Conservation (phyloP, 2,797 vertebrate species). For the Anguilla pacifica region DNA sequence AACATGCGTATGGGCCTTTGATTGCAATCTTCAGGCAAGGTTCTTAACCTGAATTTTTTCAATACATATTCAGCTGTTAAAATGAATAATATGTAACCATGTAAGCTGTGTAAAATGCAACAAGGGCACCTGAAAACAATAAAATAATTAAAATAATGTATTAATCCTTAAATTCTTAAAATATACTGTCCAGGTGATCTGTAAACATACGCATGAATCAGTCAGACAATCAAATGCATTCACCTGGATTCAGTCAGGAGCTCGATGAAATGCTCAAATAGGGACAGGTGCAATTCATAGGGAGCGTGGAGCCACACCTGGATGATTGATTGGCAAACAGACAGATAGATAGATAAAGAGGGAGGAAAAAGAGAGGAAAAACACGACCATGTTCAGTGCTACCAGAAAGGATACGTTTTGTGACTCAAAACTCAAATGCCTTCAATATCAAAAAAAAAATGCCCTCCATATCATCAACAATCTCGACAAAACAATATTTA, state of each 20-base stretch:
- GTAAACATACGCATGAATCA: neutral
- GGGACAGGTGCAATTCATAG: constrained; percentile 95
- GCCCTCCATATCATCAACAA: neutral
- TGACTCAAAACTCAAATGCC: neutral
- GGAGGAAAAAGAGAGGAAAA: neutral
- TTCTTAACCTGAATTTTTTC: neutral
- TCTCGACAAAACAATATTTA: neutral
- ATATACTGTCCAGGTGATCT: neutral
- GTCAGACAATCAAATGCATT: constrained; percentile 20
- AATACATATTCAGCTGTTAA: neutral
- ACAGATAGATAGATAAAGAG: neutral
- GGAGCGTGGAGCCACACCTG: constrained; percentile 99
- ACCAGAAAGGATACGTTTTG: neutral
- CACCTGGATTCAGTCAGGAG: constrained; percentile 97
- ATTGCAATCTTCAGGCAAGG: neutral
- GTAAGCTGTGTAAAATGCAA: neutral
- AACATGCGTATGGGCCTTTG: neutral
- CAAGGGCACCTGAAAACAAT: neutral
- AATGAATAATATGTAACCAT: neutral
- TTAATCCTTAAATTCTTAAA: neutral
- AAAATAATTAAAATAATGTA: neutral
- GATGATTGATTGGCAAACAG: constrained; percentile 33
- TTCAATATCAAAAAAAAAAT: neutral
- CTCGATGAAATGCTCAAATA: constrained; percentile 98
- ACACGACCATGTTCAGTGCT: neutral